Evolutionary conservation across 2,888 invertebrate genomes (phyloP).

Genomic region (Agelastica alni): DNA sequence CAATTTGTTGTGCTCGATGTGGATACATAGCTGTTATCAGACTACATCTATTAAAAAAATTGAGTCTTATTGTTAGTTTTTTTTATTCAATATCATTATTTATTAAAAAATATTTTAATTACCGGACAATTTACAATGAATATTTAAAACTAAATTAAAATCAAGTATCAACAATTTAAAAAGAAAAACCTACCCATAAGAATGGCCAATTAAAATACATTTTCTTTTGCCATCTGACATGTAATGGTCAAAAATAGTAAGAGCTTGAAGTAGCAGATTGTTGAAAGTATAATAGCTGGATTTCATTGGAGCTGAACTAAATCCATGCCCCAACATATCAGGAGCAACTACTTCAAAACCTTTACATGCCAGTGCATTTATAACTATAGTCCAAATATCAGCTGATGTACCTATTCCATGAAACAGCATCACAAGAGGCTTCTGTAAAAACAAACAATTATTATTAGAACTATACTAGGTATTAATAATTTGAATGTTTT

Average conservation of each 20-base stretch:
- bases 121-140: too few species aligned
- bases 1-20: conserved; percentile 61
- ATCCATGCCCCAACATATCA: conserved; percentile 71
- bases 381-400: conserved; percentile 65
- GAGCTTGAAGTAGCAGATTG: conserved; percentile 63
- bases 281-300: conserved; percentile 63
- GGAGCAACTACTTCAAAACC: conserved; percentile 69
- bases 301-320: conserved; percentile 64
- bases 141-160: too few species aligned
- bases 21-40: conserved; percentile 66
- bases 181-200: conserved; percentile 73
- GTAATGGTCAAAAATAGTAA: conserved; percentile 65
- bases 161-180: too few species aligned
- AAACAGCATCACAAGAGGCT: conserved; percentile 65
- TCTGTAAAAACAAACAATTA: conserved; percentile 39
- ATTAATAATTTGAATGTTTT: too few species aligned
- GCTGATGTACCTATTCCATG: conserved; percentile 71
- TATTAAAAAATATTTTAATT: too few species aligned
- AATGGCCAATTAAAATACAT: conserved; percentile 69
- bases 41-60: conserved; percentile 63
- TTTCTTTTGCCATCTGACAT: conserved; percentile 57
- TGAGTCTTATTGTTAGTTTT: too few species aligned
- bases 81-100: too few species aligned
- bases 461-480: background rate
- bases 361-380: conserved; percentile 61